phyloP scores from a whole-genome alignment of 2,113 vertebrate genomes.

The Suricata suricatta region DNA sequence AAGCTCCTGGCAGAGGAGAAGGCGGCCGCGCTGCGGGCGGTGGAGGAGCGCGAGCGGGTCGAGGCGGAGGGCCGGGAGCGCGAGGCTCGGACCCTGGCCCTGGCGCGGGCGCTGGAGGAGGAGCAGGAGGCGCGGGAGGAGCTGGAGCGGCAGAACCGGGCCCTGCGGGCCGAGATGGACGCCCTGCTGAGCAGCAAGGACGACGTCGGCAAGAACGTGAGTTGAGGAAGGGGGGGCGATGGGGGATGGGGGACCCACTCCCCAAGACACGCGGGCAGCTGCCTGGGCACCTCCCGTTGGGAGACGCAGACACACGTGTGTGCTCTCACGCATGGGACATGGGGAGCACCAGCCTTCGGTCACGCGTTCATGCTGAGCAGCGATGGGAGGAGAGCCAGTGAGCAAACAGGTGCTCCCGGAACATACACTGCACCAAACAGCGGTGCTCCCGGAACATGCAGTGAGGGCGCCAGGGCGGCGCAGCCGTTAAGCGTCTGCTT shows the following conservation, averaged over 20 bases:
- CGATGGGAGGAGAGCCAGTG: too few species aligned
- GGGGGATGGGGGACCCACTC: fast-evolving
- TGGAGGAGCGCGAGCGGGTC: conserved; percentile 90
- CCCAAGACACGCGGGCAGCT: fast-evolving
- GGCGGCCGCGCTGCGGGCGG: conserved; percentile 87
- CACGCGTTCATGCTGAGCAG: fast-evolving
- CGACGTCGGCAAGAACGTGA: conserved; percentile 93
- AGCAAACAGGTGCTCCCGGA: neutral
- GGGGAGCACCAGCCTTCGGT: fast-evolving
- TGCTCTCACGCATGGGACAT: fast-evolving
- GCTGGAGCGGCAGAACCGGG: conserved; percentile 91
- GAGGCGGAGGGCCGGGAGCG: conserved; percentile 93
- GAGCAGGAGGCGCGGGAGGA: conserved; percentile 90
- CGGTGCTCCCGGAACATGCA: neutral
- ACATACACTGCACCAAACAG: too few species aligned
- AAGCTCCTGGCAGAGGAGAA: conserved; percentile 95
- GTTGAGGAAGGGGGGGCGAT: neutral
- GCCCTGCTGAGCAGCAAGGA: conserved; percentile 93
- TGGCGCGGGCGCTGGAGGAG: conserved; percentile 90
- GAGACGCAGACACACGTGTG: fast-evolving
- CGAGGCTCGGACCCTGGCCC: conserved; percentile 89
- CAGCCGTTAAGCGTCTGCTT: too few species aligned
- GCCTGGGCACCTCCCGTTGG: fast-evolving
- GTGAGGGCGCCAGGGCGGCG: too few species aligned
- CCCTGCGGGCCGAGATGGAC: conserved; percentile 91